phyloP scores from a whole-genome alignment of 2,113 vertebrate genomes.

The Raja brachyura region DNA sequence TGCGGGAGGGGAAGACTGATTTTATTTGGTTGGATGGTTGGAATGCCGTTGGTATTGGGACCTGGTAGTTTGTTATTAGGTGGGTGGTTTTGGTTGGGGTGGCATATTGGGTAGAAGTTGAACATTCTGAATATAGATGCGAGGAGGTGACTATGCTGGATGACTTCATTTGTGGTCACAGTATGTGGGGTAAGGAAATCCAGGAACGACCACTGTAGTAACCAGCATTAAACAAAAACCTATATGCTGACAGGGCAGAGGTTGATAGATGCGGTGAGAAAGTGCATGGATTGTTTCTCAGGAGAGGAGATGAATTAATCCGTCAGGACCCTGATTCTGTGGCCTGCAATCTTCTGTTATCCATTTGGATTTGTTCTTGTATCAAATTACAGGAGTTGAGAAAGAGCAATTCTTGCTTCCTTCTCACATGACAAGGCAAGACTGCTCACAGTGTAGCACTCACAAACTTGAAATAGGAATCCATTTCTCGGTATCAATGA shows the following conservation, averaged over 20 bases:
- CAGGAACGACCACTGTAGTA: not conserved
- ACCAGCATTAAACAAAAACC: not conserved
- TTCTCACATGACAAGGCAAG: not conserved
- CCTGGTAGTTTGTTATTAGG: no score
- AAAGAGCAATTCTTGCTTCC: not conserved
- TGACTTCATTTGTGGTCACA: not conserved
- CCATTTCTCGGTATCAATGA: not conserved
- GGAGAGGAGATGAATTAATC: not conserved
- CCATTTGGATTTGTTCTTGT: not conserved
- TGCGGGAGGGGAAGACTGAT: no score
- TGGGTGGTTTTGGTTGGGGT: no score
- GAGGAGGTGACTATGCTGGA: not conserved
- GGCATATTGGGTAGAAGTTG: not conserved
- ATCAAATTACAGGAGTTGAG: not conserved
- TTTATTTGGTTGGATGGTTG: no score
- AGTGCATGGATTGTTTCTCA: not conserved
- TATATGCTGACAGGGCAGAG: not conserved
- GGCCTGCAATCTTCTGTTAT: not conserved
- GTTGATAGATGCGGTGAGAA: not conserved
- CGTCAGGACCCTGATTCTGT: not conserved
- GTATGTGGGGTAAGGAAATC: not conserved
- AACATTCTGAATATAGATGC: not conserved
- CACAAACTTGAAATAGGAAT: not conserved
- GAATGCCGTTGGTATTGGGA: no score
- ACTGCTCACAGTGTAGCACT: not conserved